These are phyloP conservation scores for Orthonevra nobilis DNA, from an alignment of 2,888 invertebrate genomes.

Conservation along the genomic window DNA sequence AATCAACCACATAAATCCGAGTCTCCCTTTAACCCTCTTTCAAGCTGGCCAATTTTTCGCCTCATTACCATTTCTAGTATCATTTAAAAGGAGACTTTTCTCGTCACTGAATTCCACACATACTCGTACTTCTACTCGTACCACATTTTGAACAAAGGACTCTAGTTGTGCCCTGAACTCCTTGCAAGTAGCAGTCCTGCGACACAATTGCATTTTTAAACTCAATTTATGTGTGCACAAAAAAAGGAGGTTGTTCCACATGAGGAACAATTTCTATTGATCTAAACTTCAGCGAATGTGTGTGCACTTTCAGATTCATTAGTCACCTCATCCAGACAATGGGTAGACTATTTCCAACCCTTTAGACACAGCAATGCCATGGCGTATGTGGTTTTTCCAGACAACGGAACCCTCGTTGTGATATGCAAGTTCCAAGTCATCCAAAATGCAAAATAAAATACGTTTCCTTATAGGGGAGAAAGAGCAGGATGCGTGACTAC, in stretches of 20 bases:
- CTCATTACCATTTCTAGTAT: neutral
- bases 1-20: too few relatives aligned
- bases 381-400: constrained; percentile 16
- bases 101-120: too few relatives aligned
- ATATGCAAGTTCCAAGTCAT: too few relatives aligned
- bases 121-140: too few relatives aligned
- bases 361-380: too few relatives aligned
- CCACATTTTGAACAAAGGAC: constrained; percentile 29
- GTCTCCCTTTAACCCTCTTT: neutral
- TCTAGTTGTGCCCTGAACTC: too few relatives aligned
- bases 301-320: constrained; percentile 7
- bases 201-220: constrained; percentile 16
- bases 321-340: constrained; percentile 1
- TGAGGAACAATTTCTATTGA: neutral
- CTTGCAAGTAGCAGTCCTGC: too few relatives aligned
- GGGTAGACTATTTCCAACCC: neutral
- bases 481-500: too few relatives aligned
- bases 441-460: too few relatives aligned
- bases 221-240: neutral
- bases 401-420: constrained; percentile 6
- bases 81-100: neutral
- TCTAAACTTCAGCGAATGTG: too few relatives aligned
- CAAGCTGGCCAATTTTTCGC: neutral
- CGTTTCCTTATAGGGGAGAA: too few relatives aligned
- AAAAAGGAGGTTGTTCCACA: neutral